These are phyloP conservation scores for Agonopterix alstromeriana DNA, from an alignment of 2,888 invertebrate genomes.

Conservation along the genomic window DNA sequence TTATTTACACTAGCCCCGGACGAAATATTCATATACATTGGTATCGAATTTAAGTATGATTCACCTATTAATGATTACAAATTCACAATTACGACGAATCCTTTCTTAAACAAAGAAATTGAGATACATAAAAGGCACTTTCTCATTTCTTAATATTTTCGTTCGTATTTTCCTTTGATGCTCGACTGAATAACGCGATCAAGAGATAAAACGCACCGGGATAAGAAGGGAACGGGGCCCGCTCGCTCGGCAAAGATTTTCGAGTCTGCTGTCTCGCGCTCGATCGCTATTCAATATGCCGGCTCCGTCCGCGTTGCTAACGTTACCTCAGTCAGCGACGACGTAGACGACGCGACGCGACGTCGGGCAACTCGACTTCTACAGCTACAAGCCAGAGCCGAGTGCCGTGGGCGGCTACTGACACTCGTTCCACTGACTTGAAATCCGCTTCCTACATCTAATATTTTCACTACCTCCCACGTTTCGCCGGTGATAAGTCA, in stretches of 20 bases:
- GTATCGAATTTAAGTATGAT: too few species aligned
- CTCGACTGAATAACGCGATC: conserved; percentile 69
- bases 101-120: conserved; percentile 44
- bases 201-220: conserved; percentile 64
- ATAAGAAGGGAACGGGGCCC: conserved; percentile 32
- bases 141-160: conserved; percentile 57
- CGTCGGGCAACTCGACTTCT: neutral
- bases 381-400: neutral
- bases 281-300: conserved; percentile 41
- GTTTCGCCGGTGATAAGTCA: conserved; percentile 21
- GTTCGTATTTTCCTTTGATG: conserved; percentile 64
- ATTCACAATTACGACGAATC: conserved; percentile 20
- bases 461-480: conserved; percentile 33
- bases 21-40: too few species aligned
- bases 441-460: conserved; percentile 20
- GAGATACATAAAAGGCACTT: conserved; percentile 51
- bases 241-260: conserved; percentile 45
- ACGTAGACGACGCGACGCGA: neutral
- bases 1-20: too few species aligned
- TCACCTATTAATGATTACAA: too few species aligned
- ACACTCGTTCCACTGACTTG: conserved; percentile 17
- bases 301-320: conserved; percentile 20
- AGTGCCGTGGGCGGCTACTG: conserved; percentile 16
- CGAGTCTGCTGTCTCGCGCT: conserved; percentile 15
- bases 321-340: conserved; percentile 18